Conservation (phyloP, 2,113 vertebrate species). For the Vulpes ferrilata region DNA sequence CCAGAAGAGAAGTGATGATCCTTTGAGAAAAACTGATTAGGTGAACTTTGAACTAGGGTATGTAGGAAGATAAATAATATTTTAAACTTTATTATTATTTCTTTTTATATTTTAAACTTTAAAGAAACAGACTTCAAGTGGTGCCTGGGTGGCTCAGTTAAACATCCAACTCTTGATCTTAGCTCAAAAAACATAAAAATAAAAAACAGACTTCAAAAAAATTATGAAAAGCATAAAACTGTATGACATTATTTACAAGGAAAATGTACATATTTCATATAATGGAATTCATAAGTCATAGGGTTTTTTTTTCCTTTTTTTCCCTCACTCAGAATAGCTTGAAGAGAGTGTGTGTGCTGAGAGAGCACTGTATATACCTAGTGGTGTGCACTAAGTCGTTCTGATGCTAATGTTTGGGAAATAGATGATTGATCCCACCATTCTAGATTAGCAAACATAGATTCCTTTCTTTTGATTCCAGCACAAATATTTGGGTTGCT, state of each 20-base stretch:
- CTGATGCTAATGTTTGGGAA: conserved; percentile 32
- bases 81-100: neutral
- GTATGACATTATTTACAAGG: conserved; percentile 3
- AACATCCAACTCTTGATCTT: neutral
- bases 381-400: neutral
- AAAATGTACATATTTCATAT: neutral
- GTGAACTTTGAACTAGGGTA: neutral
- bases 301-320: neutral
- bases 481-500: neutral
- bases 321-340: conserved; percentile 31
- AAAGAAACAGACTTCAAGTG: neutral
- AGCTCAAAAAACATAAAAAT: neutral
- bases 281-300: neutral
- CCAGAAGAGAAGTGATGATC: neutral
- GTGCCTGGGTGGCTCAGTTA: neutral
- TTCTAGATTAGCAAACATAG: neutral
- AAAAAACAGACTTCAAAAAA: neutral
- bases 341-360: neutral
- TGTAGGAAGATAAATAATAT: neutral
- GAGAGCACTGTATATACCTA: neutral
- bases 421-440: neutral
- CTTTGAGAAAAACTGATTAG: neutral
- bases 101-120: neutral
- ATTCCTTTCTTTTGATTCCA: neutral
- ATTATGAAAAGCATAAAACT: neutral